Percentiles rank a stretch among this genome's conserved stretches.
Evolutionary conservation across 2,888 invertebrate species (phyloP).

Genomic region (Cyaniris semiargus): DNA sequence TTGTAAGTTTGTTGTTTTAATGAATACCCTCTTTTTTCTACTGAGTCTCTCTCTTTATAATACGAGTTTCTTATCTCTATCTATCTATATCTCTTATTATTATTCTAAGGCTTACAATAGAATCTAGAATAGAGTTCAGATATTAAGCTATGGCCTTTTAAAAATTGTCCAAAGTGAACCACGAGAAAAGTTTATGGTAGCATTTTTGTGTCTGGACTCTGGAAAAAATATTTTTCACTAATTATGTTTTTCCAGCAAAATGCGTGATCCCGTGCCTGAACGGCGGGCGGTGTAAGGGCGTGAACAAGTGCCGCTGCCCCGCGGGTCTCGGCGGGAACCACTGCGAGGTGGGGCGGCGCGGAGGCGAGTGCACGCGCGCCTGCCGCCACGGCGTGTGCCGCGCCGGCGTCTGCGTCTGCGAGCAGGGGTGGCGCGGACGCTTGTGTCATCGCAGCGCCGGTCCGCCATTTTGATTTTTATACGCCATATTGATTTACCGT

Average conservation of each 20-base stretch:
- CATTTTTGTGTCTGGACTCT: too few relatives aligned
- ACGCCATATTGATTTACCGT: background rate
- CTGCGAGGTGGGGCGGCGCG: constrained; percentile 92
- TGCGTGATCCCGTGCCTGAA: constrained; percentile 95
- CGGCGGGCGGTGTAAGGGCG: constrained; percentile 93
- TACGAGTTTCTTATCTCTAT: too few relatives aligned
- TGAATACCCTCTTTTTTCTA: background rate
- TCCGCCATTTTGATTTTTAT: background rate
- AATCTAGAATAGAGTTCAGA: too few relatives aligned
- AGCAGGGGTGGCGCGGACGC: constrained; percentile 91
- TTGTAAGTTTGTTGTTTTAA: constrained; percentile 82
- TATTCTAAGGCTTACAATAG: too few relatives aligned
- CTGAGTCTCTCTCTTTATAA: too few relatives aligned
- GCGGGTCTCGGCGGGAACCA: constrained; percentile 92
- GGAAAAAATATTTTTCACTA: background rate
- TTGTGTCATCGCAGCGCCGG: constrained; percentile 86
- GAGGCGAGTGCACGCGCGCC: constrained; percentile 86
- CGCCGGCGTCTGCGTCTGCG: constrained; percentile 87
- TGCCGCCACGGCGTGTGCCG: constrained; percentile 90
- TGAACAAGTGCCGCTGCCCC: constrained; percentile 93
- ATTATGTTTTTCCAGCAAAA: constrained; percentile 81
- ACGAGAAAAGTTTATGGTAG: too few relatives aligned
- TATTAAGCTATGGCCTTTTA: too few relatives aligned
- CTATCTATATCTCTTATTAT: too few relatives aligned
- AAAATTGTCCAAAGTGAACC: too few relatives aligned